Evolutionary conservation across 2,888 invertebrate species (phyloP).

Genomic region (Chalcosyrphus nemorum): DNA sequence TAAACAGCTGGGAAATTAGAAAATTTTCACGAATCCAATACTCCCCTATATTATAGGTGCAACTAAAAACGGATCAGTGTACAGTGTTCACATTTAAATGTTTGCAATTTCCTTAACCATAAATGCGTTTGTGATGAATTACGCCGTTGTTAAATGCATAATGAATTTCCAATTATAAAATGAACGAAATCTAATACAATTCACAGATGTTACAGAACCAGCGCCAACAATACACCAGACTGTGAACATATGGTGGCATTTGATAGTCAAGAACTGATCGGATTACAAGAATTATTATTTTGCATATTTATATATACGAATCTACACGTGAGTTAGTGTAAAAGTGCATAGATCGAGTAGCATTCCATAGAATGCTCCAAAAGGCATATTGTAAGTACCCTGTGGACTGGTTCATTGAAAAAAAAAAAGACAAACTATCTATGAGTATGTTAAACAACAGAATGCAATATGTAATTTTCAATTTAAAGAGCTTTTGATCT

Average conservation of each 20-base stretch:
- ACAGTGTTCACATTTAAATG: too few relatives aligned
- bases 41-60: too few relatives aligned
- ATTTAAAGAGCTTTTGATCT: background rate
- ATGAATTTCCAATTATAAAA: background rate
- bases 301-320: background rate
- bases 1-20: too few relatives aligned
- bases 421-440: background rate
- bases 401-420: background rate
- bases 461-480: background rate
- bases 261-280: constrained; percentile 2
- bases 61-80: too few relatives aligned
- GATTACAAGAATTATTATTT: constrained; percentile 19
- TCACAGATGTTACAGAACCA: constrained; percentile 12
- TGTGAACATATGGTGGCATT: background rate
- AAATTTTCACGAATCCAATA: too few relatives aligned
- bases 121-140: background rate
- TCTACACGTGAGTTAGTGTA: constrained; percentile 15
- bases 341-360: constrained; percentile 8
- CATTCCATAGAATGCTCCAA: background rate
- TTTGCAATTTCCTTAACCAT: background rate
- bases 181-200: constrained; percentile 1
- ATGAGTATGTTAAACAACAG: background rate
- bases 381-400: background rate
- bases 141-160: too few relatives aligned
- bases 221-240: background rate